These are phyloP conservation scores for Tortricodes alternella DNA, from an alignment of 2,888 invertebrate species.

Conservation along the genomic window DNA sequence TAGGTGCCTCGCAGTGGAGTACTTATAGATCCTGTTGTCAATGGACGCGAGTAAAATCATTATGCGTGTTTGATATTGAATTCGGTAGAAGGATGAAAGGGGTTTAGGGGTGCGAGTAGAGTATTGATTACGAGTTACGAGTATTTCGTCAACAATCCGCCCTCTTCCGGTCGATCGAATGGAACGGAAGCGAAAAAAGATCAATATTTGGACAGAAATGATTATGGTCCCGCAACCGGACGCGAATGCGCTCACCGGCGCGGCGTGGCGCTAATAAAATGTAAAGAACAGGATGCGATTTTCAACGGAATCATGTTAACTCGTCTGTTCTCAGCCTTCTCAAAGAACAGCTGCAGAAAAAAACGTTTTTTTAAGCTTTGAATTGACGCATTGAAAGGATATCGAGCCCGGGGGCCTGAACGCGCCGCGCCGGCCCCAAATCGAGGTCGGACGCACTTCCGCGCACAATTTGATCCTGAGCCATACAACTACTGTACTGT, in stretches of 20 bases:
- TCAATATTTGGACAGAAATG: conserved; percentile 80
- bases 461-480: conserved; percentile 49
- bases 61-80: conserved; percentile 33
- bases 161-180: conserved; percentile 63
- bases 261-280: conserved; percentile 73
- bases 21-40: too few species aligned
- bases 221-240: conserved; percentile 70
- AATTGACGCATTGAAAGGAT: conserved; percentile 64
- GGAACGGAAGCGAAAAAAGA: conserved; percentile 72
- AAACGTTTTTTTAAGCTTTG: conserved; percentile 41
- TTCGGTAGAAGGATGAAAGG: conserved; percentile 29
- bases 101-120: conserved; percentile 41
- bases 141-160: conserved; percentile 58
- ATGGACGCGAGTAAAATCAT: not conserved
- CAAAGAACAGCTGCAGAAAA: conserved; percentile 60
- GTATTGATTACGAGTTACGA: conserved; percentile 59
- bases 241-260: conserved; percentile 65
- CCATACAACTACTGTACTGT: conserved; percentile 44
- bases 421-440: conserved; percentile 56
- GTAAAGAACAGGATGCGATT: conserved; percentile 76
- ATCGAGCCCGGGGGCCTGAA: conserved; percentile 55
- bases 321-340: conserved; percentile 64
- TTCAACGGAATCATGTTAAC: conserved; percentile 74
- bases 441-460: conserved; percentile 57
- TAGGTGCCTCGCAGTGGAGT: too few species aligned